A percentile compares a stretch with the other conserved stretches of the same genome.
phyloP scores from a whole-genome alignment of 2,797 vertebrate genomes.

The Pogonophryne albipinna region DNA sequence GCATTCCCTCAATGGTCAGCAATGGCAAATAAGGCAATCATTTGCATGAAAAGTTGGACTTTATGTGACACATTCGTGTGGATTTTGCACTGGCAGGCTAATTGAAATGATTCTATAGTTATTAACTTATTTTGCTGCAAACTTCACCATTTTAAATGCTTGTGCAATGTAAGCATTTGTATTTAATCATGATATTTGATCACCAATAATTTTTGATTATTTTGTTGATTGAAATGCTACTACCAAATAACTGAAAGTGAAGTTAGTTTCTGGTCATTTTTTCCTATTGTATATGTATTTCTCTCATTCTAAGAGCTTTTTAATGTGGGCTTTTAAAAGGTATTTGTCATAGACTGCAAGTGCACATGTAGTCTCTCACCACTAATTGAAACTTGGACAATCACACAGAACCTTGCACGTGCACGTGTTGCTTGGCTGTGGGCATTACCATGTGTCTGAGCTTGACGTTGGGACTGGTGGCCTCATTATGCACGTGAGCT shows the following conservation, averaged over 20 bases:
- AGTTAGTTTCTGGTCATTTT: no score
- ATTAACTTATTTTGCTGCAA: background rate
- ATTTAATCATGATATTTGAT: no score
- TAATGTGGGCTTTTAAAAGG: background rate
- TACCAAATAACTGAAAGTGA: no score
- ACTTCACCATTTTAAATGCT: background rate
- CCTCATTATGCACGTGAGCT: constrained; percentile 23
- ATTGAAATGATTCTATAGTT: background rate
- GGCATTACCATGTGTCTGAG: constrained; percentile 23
- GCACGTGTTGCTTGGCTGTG: constrained; percentile 1
- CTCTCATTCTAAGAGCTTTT: background rate
- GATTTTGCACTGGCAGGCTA: background rate
- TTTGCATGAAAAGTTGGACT: background rate
- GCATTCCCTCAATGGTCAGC: background rate
- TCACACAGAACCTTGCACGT: background rate
- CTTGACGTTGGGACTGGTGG: background rate
- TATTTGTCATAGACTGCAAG: background rate
- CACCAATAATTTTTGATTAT: no score
- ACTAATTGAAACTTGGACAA: background rate
- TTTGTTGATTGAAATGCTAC: no score
- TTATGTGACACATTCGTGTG: background rate
- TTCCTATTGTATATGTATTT: background rate
- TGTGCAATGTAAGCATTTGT: background rate
- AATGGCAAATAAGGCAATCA: background rate
- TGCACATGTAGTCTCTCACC: background rate